phyloP scores from a whole-genome alignment of 2,797 vertebrate species.

The Myotis planiceps region DNA sequence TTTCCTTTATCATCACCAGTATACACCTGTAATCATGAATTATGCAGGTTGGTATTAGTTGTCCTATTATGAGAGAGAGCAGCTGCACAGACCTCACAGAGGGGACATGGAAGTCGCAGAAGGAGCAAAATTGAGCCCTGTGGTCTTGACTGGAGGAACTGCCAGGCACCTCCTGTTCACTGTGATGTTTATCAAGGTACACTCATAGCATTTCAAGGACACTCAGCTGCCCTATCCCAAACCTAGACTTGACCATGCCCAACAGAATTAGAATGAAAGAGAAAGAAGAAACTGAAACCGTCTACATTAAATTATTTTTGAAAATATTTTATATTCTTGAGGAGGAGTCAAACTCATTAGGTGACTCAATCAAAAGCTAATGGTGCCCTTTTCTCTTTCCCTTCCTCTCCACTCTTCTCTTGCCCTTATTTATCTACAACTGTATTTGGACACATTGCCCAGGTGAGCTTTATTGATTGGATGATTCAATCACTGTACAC shows the following conservation, averaged over 20 bases:
- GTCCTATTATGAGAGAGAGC: slow-evolving; percentile 72
- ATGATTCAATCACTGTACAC: background rate
- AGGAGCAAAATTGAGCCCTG: background rate
- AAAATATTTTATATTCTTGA: background rate
- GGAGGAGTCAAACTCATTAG: background rate
- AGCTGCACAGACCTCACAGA: slow-evolving; percentile 66
- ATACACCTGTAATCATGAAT: slow-evolving; percentile 88
- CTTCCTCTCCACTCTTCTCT: background rate
- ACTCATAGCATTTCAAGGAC: background rate
- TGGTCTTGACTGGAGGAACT: background rate
- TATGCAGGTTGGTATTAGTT: slow-evolving; percentile 86
- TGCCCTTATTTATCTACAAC: background rate
- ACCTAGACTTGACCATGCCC: background rate
- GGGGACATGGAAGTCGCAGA: background rate
- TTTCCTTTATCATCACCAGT: slow-evolving; percentile 84
- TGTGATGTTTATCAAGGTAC: accelerated
- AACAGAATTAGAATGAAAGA: background rate
- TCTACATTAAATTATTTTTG: background rate
- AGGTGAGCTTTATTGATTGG: background rate
- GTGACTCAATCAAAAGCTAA: background rate
- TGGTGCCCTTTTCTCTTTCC: background rate
- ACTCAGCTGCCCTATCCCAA: background rate
- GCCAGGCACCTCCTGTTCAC: accelerated
- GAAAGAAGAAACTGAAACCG: background rate
- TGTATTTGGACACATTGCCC: background rate